Conservation (phyloP, 1,140 invertebrate species). For the Mya arenaria region DNA sequence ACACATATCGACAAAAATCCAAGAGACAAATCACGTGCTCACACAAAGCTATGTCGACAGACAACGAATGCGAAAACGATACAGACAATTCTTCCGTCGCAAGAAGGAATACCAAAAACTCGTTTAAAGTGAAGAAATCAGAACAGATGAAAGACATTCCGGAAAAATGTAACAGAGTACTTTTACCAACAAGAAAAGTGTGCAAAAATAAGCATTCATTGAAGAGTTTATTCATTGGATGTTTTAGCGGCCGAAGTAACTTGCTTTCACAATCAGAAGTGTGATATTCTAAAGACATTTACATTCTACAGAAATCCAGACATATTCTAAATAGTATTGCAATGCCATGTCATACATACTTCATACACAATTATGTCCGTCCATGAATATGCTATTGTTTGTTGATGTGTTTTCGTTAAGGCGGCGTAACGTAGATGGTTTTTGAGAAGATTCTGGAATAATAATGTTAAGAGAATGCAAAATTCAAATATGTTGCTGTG, state of each 20-base stretch:
- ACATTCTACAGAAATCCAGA: too few relatives aligned
- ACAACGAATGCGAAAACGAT: not conserved
- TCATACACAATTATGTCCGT: too few relatives aligned
- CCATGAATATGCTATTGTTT: too few relatives aligned
- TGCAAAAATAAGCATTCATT: not conserved
- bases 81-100: not conserved
- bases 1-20: not conserved
- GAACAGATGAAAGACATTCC: conserved; percentile 4
- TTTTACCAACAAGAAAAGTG: not conserved
- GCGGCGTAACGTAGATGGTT: too few relatives aligned
- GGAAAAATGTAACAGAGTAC: not conserved
- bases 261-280: too few relatives aligned
- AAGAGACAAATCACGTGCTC: conserved; percentile 6
- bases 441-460: too few relatives aligned
- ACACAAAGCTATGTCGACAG: not conserved
- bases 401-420: too few relatives aligned
- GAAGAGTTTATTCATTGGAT: conserved; percentile 35
- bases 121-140: not conserved
- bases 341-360: too few relatives aligned
- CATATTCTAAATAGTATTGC: too few relatives aligned
- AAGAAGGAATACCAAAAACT: not conserved
- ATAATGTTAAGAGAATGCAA: too few relatives aligned
- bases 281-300: too few relatives aligned
- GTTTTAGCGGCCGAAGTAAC: conserved; percentile 40
- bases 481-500: too few relatives aligned